phyloP scores from a whole-genome alignment of 2,888 invertebrate species.

The Sminthurinus aureus region DNA sequence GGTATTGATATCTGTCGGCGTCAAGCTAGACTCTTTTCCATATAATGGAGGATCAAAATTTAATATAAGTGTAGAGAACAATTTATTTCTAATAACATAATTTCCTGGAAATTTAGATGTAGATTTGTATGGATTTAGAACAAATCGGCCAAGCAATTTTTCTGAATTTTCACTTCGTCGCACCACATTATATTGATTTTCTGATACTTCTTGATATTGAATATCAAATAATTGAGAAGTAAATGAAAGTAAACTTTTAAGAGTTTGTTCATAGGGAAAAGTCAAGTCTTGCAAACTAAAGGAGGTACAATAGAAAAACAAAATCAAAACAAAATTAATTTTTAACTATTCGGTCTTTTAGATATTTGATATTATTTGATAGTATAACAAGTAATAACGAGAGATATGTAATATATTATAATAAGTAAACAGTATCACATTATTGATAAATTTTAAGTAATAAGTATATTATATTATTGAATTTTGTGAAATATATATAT shows the following conservation, averaged over 20 bases:
- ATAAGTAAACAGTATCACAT: no score
- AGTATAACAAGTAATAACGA: no score
- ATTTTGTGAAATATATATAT: no score
- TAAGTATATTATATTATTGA: no score
- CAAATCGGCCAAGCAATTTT: slow-evolving; percentile 57
- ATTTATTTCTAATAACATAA: slow-evolving; percentile 23
- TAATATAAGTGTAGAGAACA: slow-evolving; percentile 76
- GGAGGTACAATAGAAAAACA: no score
- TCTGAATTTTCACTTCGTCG: slow-evolving; percentile 20
- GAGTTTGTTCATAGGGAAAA: slow-evolving; percentile 19
- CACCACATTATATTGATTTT: slow-evolving; percentile 17
- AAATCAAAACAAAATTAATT: background rate
- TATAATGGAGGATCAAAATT: slow-evolving; percentile 76
- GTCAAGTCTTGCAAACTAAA: slow-evolving; percentile 14
- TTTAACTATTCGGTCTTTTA: no score
- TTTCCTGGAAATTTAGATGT: slow-evolving; percentile 25
- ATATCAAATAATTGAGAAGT: slow-evolving; percentile 27
- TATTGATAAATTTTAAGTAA: no score
- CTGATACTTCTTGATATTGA: slow-evolving; percentile 16
- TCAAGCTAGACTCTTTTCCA: slow-evolving; percentile 74
- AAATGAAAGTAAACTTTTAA: slow-evolving; percentile 17
- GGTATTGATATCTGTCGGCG: slow-evolving; percentile 76
- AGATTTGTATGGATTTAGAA: slow-evolving; percentile 56
- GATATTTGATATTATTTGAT: no score
- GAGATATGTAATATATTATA: no score